phyloP scores from a whole-genome alignment of 1,140 invertebrate species.

The Ganaspis sp. region DNA sequence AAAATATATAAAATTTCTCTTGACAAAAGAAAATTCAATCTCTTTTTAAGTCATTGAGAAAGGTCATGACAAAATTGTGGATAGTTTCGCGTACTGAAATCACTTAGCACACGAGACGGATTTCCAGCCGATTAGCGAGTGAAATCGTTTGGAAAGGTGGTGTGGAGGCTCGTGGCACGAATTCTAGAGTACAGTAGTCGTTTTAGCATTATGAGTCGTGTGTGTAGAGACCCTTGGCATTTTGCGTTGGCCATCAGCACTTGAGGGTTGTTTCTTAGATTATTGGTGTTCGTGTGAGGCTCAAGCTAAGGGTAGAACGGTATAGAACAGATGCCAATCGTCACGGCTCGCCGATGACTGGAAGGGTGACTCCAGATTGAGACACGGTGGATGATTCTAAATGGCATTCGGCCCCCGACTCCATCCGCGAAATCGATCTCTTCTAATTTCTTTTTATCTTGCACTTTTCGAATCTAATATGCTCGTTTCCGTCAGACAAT shows the following conservation, averaged over 20 bases:
- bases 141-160: slow-evolving; percentile 62
- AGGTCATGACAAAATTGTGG: background rate
- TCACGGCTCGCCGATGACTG: slow-evolving; percentile 74
- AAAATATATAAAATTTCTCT: no score
- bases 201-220: slow-evolving; percentile 40
- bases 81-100: background rate
- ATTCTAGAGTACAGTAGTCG: slow-evolving; percentile 35
- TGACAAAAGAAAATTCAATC: no score
- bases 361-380: slow-evolving; percentile 73
- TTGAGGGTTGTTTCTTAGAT: slow-evolving; percentile 49
- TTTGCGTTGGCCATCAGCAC: slow-evolving; percentile 48
- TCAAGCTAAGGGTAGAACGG: slow-evolving; percentile 58
- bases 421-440: slow-evolving; percentile 44
- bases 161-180: slow-evolving; percentile 29
- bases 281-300: slow-evolving; percentile 46
- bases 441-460: slow-evolving; percentile 40
- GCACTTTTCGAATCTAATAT: background rate
- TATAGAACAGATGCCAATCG: slow-evolving; percentile 75
- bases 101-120: slow-evolving; percentile 15
- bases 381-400: slow-evolving; percentile 75
- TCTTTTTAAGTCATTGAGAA: background rate
- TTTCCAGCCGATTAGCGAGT: slow-evolving; percentile 54
- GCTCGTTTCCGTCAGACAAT: background rate
- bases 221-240: slow-evolving; percentile 59
- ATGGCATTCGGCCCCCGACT: slow-evolving; percentile 64